A percentile compares a stretch with the other conserved stretches of the same genome.
These are phyloP conservation scores for Amphipoea oculea DNA, from an alignment of 2,888 invertebrate genomes.

Conservation along the genomic window DNA sequence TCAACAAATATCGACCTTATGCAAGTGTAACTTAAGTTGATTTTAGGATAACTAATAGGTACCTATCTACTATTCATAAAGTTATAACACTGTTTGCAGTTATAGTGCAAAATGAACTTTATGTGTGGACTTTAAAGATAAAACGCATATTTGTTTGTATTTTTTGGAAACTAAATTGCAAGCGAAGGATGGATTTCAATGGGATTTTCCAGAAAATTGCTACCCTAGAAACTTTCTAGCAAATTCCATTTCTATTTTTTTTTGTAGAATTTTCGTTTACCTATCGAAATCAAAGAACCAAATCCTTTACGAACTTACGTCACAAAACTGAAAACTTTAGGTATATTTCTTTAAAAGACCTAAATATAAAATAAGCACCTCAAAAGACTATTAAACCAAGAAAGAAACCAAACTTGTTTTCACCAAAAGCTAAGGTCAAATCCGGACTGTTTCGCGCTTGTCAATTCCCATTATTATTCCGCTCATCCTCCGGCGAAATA, in stretches of 20 bases:
- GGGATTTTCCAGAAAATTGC: neutral
- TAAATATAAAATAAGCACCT: neutral
- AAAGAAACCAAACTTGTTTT: constrained; percentile 19
- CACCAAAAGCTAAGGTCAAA: constrained; percentile 34
- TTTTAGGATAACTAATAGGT: neutral
- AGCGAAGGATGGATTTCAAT: neutral
- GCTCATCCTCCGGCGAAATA: constrained; percentile 46
- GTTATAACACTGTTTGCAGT: neutral
- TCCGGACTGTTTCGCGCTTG: constrained; percentile 29
- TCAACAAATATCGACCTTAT: neutral
- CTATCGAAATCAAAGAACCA: too few species aligned
- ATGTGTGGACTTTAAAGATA: neutral
- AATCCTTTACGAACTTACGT: neutral
- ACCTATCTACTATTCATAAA: neutral
- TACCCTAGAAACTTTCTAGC: neutral
- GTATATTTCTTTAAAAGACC: neutral
- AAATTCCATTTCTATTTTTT: neutral
- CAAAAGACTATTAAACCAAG: constrained; percentile 15
- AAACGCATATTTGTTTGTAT: neutral
- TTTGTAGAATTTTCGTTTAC: neutral
- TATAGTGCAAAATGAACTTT: neutral
- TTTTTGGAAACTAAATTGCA: neutral
- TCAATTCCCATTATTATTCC: constrained; percentile 63
- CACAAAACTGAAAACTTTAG: neutral
- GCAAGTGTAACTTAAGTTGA: neutral